Percentiles rank a stretch among this genome's conserved stretches.
Conservation (phyloP, 2,888 invertebrate genomes). For the Neelides folsomi region DNA sequence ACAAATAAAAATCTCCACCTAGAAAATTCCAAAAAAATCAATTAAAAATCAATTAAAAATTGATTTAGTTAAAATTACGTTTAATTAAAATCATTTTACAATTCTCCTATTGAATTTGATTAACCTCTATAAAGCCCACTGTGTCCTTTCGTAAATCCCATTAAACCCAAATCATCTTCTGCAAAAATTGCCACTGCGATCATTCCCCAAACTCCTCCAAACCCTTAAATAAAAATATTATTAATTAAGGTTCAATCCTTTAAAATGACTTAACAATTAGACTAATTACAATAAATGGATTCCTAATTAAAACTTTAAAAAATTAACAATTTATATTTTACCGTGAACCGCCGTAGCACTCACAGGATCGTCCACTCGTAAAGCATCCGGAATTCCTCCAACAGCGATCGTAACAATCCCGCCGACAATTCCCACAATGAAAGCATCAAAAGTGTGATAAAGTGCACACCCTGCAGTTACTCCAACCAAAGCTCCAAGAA, state of each 20-base stretch:
- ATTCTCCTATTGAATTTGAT: too few species aligned
- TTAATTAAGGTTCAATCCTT: too few species aligned
- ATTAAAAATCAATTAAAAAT: background rate
- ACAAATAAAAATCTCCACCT: slow-evolving; percentile 38
- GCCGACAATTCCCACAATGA: slow-evolving; percentile 39
- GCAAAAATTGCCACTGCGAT: slow-evolving; percentile 40
- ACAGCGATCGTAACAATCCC: slow-evolving; percentile 35
- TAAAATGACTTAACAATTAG: too few species aligned
- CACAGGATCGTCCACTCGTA: slow-evolving; percentile 41
- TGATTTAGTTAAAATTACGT: background rate
- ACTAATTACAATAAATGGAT: background rate
- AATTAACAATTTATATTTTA: too few species aligned
- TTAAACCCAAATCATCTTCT: slow-evolving; percentile 35
- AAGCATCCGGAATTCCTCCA: slow-evolving; percentile 35
- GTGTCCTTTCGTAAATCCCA: slow-evolving; percentile 37
- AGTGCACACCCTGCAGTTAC: slow-evolving; percentile 35
- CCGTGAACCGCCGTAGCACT: slow-evolving; percentile 38
- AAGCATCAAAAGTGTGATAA: slow-evolving; percentile 38
- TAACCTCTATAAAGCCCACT: slow-evolving; percentile 38
- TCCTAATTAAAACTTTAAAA: background rate
- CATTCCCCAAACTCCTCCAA: slow-evolving; percentile 38
- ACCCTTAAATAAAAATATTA: slow-evolving; percentile 34
- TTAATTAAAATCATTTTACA: background rate
- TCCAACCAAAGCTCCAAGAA: slow-evolving; percentile 39
- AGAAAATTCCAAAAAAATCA: background rate